Evolutionary conservation across 2,113 vertebrate genomes (phyloP).

Genomic region (Eubucco bourcierii): DNA sequence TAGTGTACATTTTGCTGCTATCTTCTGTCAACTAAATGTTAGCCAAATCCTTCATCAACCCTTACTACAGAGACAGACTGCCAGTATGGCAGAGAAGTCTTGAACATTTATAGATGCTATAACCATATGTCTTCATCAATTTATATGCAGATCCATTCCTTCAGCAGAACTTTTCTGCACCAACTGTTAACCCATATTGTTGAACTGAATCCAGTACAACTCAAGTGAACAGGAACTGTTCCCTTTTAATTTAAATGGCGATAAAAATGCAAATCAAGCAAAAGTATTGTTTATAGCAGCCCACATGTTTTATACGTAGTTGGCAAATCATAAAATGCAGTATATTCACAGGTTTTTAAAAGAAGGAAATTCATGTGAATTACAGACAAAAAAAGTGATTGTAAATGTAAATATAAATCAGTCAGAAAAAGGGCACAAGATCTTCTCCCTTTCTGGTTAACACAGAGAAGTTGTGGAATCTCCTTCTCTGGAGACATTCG

Average conservation of each 20-base stretch:
- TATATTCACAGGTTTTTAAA: not conserved
- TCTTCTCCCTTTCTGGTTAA: not conserved
- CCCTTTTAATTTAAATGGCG: not conserved
- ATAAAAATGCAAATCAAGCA: not conserved
- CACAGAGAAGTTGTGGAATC: not conserved
- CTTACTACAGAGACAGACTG: slow-evolving; percentile 1
- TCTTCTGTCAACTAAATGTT: not conserved
- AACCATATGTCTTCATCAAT: slow-evolving; percentile 9
- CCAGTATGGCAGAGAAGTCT: not conserved
- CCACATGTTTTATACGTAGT: not conserved
- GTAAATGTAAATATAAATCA: not conserved
- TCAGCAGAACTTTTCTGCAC: not conserved
- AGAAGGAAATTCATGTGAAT: not conserved
- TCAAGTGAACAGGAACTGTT: not conserved
- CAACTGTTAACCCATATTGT: not conserved
- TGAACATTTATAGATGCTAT: slow-evolving; percentile 31
- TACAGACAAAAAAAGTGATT: not conserved
- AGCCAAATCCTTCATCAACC: not conserved
- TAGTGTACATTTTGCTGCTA: not conserved
- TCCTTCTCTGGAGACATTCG: too few relatives aligned
- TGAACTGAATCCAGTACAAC: slow-evolving; percentile 15
- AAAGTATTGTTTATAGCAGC: not conserved
- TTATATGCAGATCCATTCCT: slow-evolving; percentile 35
- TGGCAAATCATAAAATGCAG: not conserved
- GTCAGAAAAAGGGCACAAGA: not conserved